These are phyloP conservation scores for Ceramica pisi DNA, from an alignment of 2,888 invertebrate species.

Conservation along the genomic window DNA sequence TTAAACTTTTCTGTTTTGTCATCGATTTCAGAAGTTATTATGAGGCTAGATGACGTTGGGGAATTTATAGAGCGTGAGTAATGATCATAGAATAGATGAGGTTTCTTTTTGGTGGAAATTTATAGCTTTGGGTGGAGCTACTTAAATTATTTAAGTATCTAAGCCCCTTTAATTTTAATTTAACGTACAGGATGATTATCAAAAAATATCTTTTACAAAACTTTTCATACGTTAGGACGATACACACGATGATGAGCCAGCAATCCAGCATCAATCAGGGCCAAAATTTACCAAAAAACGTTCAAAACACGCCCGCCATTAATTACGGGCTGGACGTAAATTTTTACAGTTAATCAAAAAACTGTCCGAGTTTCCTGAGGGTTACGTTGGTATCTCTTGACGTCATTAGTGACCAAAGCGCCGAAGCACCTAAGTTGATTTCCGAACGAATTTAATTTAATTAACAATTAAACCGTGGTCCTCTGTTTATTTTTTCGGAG, in stretches of 20 bases:
- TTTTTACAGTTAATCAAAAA: constrained; percentile 86
- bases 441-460: constrained; percentile 86
- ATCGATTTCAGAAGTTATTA: constrained; percentile 38
- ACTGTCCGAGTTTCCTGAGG: constrained; percentile 78
- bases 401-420: constrained; percentile 80
- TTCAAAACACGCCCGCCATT: constrained; percentile 77
- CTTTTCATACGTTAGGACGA: constrained; percentile 37
- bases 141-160: background rate
- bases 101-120: constrained; percentile 1
- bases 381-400: constrained; percentile 67
- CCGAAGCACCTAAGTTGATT: constrained; percentile 83
- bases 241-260: constrained; percentile 47
- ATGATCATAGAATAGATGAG: constrained; percentile 22
- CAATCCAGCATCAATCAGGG: constrained; percentile 58
- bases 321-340: constrained; percentile 81
- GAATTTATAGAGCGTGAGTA: constrained; percentile 26
- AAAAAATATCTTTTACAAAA: background rate
- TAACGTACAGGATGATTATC: background rate
- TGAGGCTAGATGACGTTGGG: constrained; percentile 20
- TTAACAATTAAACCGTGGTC: constrained; percentile 86
- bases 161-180: background rate
- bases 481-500: constrained; percentile 85
- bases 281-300: constrained; percentile 46
- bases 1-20: constrained; percentile 55
- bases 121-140: background rate